Percentiles rank a stretch among this genome's conserved stretches.
Conservation (phyloP, 2,888 invertebrate species). For the Pollenia labialis region DNA sequence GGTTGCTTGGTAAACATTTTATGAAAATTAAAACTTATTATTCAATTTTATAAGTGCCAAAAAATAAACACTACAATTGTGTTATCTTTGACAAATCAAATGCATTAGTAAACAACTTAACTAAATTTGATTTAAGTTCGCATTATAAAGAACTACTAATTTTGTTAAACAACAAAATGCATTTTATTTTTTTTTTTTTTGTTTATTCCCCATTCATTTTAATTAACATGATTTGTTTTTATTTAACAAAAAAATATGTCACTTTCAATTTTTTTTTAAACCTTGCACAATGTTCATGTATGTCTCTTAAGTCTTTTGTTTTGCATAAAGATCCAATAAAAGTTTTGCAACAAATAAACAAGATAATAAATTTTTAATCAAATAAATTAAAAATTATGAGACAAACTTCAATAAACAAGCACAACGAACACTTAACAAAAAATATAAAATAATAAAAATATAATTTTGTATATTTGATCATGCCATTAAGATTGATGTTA, state of each 20-base stretch:
- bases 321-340: constrained; percentile 22
- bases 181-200: no score
- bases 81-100: no score
- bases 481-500: constrained; percentile 61
- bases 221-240: background rate
- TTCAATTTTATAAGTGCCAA: no score
- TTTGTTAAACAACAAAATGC: no score
- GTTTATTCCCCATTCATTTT: no score
- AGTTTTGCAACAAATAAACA: constrained; percentile 34
- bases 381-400: constrained; percentile 6
- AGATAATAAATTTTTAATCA: constrained; percentile 18
- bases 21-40: no score
- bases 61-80: no score
- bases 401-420: constrained; percentile 28
- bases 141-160: no score
- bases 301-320: constrained; percentile 39
- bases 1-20: no score
- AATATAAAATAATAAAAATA: background rate
- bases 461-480: background rate
- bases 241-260: background rate
- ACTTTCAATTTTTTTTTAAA: background rate
- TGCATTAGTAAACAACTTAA: no score
- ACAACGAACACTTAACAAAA: background rate
- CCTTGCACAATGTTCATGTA: background rate
- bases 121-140: no score